phyloP scores from a whole-genome alignment of 1,140 invertebrate species.

The Chrysoperla carnea region DNA sequence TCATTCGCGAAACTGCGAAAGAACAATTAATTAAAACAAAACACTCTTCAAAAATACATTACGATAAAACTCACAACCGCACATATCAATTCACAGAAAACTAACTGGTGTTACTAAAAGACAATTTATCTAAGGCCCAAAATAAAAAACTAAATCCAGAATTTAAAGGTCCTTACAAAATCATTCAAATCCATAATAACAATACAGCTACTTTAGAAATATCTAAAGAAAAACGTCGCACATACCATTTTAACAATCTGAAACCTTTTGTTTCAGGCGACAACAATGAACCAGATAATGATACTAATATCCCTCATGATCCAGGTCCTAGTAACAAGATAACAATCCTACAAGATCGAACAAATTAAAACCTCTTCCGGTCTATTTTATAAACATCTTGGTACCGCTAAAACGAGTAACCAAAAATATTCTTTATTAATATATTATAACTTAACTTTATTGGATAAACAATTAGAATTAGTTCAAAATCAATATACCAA shows the following conservation, averaged over 20 bases:
- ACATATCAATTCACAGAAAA: conserved; percentile 9
- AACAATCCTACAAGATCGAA: not conserved
- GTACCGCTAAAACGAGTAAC: conserved; percentile 6
- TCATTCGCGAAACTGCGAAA: conserved; percentile 14
- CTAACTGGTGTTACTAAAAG: conserved; percentile 5
- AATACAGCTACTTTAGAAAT: conserved; percentile 5
- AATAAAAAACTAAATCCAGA: conserved; percentile 5
- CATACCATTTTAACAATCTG: conserved; percentile 9
- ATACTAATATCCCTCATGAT: no score
- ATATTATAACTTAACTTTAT: conserved; percentile 7
- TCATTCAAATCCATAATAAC: conserved; percentile 6
- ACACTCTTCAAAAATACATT: conserved; percentile 13
- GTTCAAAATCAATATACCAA: not conserved
- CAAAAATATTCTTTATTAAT: conserved; percentile 5
- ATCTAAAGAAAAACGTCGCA: conserved; percentile 4
- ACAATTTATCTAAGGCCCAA: conserved; percentile 1
- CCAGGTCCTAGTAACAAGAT: no score
- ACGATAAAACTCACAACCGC: conserved; percentile 11
- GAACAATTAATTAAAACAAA: conserved; percentile 12
- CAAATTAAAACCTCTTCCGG: conserved; percentile 1
- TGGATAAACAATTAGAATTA: not conserved
- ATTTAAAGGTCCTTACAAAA: conserved; percentile 8
- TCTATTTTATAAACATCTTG: conserved; percentile 5
- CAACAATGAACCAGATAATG: not conserved
- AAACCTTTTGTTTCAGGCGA: conserved; percentile 8